phyloP scores from a whole-genome alignment of 1,140 invertebrate genomes.

The Octopus sinensis region DNA sequence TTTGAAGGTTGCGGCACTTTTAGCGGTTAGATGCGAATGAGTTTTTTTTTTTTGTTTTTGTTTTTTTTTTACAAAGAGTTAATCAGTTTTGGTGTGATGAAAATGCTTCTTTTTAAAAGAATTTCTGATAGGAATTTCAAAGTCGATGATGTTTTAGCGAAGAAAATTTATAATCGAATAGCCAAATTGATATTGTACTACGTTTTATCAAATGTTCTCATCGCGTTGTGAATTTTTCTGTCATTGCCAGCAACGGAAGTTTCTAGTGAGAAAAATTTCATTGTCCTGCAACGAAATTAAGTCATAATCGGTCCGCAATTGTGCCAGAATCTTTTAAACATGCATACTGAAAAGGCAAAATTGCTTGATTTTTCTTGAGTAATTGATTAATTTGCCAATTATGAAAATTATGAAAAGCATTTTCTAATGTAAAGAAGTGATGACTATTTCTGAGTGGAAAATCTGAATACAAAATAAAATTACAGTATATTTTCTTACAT shows the following conservation, averaged over 20 bases:
- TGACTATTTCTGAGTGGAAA: too few species aligned
- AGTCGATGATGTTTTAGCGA: not conserved
- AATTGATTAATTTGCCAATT: not conserved
- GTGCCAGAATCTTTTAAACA: not conserved
- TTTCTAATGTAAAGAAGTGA: not conserved
- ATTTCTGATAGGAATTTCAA: not conserved
- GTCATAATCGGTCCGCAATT: not conserved
- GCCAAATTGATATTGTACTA: not conserved
- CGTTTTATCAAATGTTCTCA: not conserved
- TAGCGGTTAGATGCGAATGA: not conserved
- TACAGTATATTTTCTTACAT: too few species aligned
- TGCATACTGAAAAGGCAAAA: not conserved
- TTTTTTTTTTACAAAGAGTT: not conserved
- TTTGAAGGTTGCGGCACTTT: not conserved
- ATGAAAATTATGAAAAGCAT: not conserved
- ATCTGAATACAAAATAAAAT: too few species aligned
- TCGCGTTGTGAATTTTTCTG: not conserved
- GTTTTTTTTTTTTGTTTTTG: not conserved
- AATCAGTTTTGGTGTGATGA: not conserved
- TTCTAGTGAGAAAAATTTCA: constrained; percentile 1
- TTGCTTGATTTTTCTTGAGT: not conserved
- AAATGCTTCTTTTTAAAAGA: constrained; percentile 2
- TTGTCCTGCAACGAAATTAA: not conserved
- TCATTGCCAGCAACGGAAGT: not conserved
- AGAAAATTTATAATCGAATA: constrained; percentile 3